Evolutionary conservation across 2,797 vertebrate genomes (phyloP), one percentile per base, ranked within the genome.

Genomic region (Acipenser transmontanus): DNA sequence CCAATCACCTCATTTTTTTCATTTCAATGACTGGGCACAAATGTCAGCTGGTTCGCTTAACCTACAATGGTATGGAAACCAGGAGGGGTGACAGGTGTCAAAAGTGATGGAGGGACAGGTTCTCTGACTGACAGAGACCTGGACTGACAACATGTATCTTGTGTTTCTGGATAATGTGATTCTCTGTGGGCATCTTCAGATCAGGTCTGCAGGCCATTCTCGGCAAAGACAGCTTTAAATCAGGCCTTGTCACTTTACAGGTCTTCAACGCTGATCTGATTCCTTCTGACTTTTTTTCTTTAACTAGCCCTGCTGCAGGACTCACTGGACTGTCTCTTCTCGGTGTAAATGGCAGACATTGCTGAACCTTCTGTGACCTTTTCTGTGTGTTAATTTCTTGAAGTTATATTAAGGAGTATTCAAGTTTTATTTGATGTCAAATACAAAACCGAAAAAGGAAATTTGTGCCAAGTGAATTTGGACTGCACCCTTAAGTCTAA

Each of bases 361-460:
- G 20, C 67, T 86, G 84, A 88, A 88, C 85, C 85, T 72, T 63
- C 48, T 6, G 47, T 82, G 83, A 85, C 85, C 87, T 81, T 59
- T 61, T 62, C 12, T 3, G 34, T 34, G 34, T 34, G 34, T 34
- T 34, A 34, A 34, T 4, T 34, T 34, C 34, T 34, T 34, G 34
- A 34, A 34, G 3, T 34, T 34, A 34, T 34, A 34, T 34, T 34
- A 34, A 34, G 34, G 34, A 34, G 34, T 34, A 49, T 69, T 75
- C 72, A 76, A 80, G 79, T 77, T 72, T 67, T 49, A 64, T 56
- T 68, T 72, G 57, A 60, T 65, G 66, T 66, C 51, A 76, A 63
- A 77, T 52, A 68, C 68, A 47, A 62, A 69, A 72, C 73, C 66
- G 47, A 20, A 52, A 52, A 73, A 71, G 65, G 63, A 64, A 10